Evolutionary conservation across 2,113 vertebrate species (phyloP).

Genomic region (Paraplagusia blochii): DNA sequence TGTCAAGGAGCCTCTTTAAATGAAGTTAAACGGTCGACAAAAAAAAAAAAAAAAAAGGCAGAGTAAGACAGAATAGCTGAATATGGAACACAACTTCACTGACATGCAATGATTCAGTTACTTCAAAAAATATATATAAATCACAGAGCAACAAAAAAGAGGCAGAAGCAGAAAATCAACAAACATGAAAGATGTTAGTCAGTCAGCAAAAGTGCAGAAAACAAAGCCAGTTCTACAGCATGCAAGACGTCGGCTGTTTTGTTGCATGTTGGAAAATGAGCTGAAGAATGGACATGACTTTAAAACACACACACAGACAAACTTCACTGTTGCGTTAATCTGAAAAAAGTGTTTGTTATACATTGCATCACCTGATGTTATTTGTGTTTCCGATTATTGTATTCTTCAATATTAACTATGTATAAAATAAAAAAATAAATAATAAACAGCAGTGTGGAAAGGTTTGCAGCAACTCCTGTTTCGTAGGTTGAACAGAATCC

Average conservation of each 20-base stretch:
- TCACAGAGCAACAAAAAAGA: no score
- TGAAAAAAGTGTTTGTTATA: not conserved
- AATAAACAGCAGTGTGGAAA: no score
- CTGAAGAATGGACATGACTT: constrained; percentile 42
- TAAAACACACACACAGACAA: constrained; percentile 62
- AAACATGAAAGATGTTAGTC: no score
- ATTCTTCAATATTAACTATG: no score
- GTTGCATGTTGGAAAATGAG: constrained; percentile 42
- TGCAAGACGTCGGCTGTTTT: constrained; percentile 34
- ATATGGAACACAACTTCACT: not conserved
- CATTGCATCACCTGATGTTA: no score
- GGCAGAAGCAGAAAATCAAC: no score
- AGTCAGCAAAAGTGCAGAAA: constrained; percentile 1
- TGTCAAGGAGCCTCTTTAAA: constrained; percentile 1
- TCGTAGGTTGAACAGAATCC: no score
- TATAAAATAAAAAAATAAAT: no score
- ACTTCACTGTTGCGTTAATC: constrained; percentile 20
- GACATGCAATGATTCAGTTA: no score
- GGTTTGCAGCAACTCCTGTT: no score
- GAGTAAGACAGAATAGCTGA: constrained; percentile 25
- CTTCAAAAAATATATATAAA: no score
- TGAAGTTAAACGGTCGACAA: constrained; percentile 32
- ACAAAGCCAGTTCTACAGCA: constrained; percentile 33
- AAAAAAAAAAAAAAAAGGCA: constrained; percentile 38
- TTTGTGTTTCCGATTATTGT: no score